Evolutionary conservation across 2,888 invertebrate species (phyloP).

Genomic region (Pardosa pseudoannulata): DNA sequence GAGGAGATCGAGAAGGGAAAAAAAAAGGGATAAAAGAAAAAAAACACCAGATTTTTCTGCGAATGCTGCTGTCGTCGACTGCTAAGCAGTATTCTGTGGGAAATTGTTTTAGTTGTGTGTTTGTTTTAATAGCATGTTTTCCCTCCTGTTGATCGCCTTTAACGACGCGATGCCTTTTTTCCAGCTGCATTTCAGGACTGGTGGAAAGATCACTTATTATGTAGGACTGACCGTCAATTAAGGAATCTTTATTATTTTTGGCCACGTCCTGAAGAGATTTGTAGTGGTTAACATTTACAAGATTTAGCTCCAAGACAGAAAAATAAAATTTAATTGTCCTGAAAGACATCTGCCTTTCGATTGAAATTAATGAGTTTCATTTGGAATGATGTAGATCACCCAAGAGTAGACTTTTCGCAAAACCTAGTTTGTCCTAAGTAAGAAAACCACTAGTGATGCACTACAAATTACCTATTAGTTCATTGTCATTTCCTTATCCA

Average conservation of each 20-base stretch:
- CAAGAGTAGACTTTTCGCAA: too few species aligned
- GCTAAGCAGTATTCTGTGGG: conserved; percentile 30
- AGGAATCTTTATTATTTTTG: not conserved
- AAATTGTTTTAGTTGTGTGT: conserved; percentile 21
- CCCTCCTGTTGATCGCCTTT: not conserved
- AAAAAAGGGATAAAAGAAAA: not conserved
- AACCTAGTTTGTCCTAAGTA: too few species aligned
- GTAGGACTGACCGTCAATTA: not conserved
- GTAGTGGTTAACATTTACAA: too few species aligned
- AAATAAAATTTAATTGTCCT: too few species aligned
- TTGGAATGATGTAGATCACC: too few species aligned
- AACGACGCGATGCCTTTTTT: not conserved
- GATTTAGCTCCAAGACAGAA: too few species aligned
- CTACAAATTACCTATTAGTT: too few species aligned
- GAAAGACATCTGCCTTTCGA: too few species aligned
- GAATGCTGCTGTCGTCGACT: conserved; percentile 31
- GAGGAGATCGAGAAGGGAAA: not conserved
- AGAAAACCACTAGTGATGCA: too few species aligned
- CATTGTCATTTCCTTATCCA: too few species aligned
- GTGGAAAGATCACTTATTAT: not conserved
- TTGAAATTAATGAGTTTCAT: too few species aligned
- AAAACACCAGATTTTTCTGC: not conserved
- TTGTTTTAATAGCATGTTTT: conserved; percentile 35
- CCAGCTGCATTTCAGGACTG: not conserved
- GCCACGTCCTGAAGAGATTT: not conserved